These are phyloP conservation scores for Euzetes globulus DNA, from an alignment of 2,888 invertebrate genomes.

Conservation along the genomic window DNA sequence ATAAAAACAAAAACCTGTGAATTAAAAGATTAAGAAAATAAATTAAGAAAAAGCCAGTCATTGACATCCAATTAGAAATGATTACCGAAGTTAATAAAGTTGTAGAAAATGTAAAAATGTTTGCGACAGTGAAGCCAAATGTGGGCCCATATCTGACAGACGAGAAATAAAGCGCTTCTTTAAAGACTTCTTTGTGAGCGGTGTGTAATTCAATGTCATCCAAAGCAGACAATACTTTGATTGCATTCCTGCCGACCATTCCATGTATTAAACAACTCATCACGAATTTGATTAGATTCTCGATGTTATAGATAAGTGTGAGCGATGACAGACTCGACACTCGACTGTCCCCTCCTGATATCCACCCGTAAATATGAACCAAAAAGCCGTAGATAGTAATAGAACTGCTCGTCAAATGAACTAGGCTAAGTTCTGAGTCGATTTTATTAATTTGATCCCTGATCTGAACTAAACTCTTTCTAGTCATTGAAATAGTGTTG, in stretches of 20 bases:
- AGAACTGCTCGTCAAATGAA: neutral
- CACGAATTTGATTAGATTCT: neutral
- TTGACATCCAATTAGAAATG: neutral
- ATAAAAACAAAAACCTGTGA: neutral
- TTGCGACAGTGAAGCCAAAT: neutral
- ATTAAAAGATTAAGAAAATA: neutral
- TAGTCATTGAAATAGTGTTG: neutral
- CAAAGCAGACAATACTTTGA: neutral
- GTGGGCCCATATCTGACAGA: neutral
- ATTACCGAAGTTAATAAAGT: neutral
- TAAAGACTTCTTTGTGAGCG: conserved; percentile 3
- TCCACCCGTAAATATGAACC: neutral
- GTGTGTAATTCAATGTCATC: conserved; percentile 10
- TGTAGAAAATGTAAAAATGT: neutral
- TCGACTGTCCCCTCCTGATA: neutral
- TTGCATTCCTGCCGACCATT: neutral
- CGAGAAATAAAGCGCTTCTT: conserved; percentile 2
- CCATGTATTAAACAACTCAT: neutral
- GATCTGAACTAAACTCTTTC: neutral
- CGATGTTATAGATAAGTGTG: neutral
- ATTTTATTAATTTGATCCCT: neutral
- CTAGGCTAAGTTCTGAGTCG: neutral
- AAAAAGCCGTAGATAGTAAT: neutral
- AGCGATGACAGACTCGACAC: neutral
- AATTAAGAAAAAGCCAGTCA: too few species aligned